Conservation (phyloP, 53 echinoderm and acorn worm species). For the Paracentrotus lividus region DNA sequence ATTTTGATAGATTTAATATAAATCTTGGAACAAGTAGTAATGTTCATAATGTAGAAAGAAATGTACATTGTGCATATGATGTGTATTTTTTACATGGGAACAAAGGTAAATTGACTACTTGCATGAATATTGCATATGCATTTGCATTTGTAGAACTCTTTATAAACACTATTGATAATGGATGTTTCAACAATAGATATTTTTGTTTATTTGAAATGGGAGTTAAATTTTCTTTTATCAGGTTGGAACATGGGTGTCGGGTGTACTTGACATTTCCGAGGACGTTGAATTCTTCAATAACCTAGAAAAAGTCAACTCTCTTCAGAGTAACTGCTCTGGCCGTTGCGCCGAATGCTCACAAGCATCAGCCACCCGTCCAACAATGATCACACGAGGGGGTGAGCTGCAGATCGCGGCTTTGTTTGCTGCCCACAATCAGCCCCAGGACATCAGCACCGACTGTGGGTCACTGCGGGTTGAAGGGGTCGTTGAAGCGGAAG, state of each 20-base stretch:
- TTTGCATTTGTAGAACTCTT: not conserved
- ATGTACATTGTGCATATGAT: not conserved
- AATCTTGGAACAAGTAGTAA: not conserved
- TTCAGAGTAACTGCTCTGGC: conserved; percentile 76
- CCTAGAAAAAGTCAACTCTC: not conserved
- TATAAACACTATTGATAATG: not conserved
- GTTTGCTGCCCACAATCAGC: conserved; percentile 79
- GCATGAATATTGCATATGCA: not conserved
- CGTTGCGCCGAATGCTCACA: conserved; percentile 85
- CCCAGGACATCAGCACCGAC: conserved; percentile 60
- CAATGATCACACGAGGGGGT: conserved; percentile 53
- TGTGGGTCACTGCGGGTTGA: conserved; percentile 78
- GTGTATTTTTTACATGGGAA: not conserved
- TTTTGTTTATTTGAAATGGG: not conserved
- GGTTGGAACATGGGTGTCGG: conserved; percentile 86
- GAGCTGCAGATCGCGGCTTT: conserved; percentile 85
- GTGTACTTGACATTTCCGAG: conserved; percentile 59
- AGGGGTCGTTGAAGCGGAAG: conserved; percentile 85
- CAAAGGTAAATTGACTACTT: not conserved
- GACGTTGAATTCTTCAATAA: conserved; percentile 49
- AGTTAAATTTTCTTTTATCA: conserved; percentile 37
- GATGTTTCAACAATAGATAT: not conserved
- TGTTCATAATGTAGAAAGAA: not conserved
- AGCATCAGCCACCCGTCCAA: not conserved
- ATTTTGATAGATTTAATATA: too few species aligned